Percentiles rank a stretch among this genome's conserved stretches.
Evolutionary conservation across 53 echinoderm and acorn worm species (phyloP).

Genomic region (Actinopyga echinites): DNA sequence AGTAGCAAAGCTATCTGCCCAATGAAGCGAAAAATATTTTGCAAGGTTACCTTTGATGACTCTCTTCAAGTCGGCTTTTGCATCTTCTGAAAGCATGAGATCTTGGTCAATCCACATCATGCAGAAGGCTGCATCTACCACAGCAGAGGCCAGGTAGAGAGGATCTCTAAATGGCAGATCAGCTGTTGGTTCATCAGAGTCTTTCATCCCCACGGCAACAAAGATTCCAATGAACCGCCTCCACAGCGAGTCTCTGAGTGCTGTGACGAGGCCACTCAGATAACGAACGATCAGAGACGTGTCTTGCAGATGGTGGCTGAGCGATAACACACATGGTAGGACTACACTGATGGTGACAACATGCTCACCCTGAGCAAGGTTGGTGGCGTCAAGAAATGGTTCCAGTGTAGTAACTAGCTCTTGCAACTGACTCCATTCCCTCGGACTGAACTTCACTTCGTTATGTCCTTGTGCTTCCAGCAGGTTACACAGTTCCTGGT

Average conservation of each 20-base stretch:
- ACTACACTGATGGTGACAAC: slow-evolving; percentile 48
- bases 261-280: slow-evolving; percentile 18
- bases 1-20: too few relatives aligned
- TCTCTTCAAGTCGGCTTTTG: neutral
- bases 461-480: slow-evolving; percentile 46
- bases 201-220: neutral
- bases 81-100: slow-evolving; percentile 14
- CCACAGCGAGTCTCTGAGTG: slow-evolving; percentile 2
- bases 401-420: slow-evolving; percentile 34
- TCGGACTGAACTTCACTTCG: slow-evolving; percentile 22
- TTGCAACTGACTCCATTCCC: slow-evolving; percentile 49
- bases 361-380: slow-evolving; percentile 41
- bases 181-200: neutral
- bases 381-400: slow-evolving; percentile 42
- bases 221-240: slow-evolving; percentile 23
- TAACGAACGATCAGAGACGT: slow-evolving; percentile 23
- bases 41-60: slow-evolving; percentile 4
- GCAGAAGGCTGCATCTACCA: slow-evolving; percentile 28
- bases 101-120: slow-evolving; percentile 29
- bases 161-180: slow-evolving; percentile 39
- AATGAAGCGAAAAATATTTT: too few relatives aligned
- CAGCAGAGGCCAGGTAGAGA: slow-evolving; percentile 41
- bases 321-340: slow-evolving; percentile 32
- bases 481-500: slow-evolving; percentile 38
- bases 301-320: slow-evolving; percentile 37